Conservation (phyloP, 2,113 vertebrate species). For the Tetrao urogallus region DNA sequence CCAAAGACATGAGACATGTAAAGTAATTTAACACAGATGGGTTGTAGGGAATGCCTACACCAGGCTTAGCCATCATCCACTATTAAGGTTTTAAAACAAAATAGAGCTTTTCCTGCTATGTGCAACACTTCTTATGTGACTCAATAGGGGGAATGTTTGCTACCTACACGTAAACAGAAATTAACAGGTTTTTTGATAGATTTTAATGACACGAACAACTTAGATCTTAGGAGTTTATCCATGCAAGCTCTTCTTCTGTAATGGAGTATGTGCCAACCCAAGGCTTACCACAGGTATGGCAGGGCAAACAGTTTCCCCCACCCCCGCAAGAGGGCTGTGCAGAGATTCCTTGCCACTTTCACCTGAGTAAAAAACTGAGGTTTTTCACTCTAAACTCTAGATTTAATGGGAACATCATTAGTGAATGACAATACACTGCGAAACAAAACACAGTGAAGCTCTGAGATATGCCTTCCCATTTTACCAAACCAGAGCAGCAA, state of each 20-base stretch:
- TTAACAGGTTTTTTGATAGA: neutral
- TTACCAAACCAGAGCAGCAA: neutral
- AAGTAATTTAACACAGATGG: neutral
- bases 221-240: neutral
- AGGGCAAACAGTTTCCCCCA: neutral
- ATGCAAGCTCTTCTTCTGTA: neutral
- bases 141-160: neutral
- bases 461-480: neutral
- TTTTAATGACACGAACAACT: neutral
- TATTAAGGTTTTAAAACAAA: neutral
- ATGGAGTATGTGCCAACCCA: neutral
- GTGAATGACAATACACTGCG: neutral
- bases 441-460: neutral
- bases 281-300: accelerated
- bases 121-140: neutral
- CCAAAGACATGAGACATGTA: neutral
- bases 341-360: neutral
- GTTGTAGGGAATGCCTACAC: neutral
- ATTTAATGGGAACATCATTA: neutral
- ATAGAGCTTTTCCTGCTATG: neutral
- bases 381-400: neutral
- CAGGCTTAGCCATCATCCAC: neutral
- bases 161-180: neutral
- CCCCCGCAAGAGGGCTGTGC: neutral
- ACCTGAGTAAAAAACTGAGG: neutral